Conservation (phyloP, 2,797 vertebrate genomes). For the Gallinago stenura region DNA sequence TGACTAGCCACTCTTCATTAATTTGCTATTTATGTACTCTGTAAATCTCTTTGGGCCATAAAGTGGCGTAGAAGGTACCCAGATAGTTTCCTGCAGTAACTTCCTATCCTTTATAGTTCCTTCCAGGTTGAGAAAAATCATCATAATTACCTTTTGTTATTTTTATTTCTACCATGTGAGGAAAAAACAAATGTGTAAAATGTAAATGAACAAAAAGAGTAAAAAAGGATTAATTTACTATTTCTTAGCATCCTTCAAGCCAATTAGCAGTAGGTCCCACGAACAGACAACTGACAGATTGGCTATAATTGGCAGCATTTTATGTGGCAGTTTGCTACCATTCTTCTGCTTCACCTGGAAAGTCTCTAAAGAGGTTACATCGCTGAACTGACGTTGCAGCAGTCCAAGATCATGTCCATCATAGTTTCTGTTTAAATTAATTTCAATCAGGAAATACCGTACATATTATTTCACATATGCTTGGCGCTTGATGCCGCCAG, state of each 20-base stretch:
- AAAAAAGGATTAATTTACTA: background rate
- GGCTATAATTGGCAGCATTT: conserved; percentile 9
- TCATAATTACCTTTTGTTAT: background rate
- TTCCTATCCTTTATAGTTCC: background rate
- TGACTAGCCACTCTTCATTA: background rate
- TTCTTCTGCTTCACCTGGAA: conserved; percentile 45
- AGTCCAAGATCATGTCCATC: background rate
- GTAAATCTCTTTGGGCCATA: background rate
- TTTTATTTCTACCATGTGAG: background rate
- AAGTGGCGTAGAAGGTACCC: background rate
- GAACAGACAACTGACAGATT: conserved; percentile 32
- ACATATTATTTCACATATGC: background rate
- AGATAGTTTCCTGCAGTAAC: background rate
- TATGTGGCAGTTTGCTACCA: conserved; percentile 8
- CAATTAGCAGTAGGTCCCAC: background rate
- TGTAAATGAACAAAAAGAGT: background rate
- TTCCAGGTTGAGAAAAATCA: conserved; percentile 4
- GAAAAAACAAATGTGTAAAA: background rate
- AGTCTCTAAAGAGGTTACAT: background rate
- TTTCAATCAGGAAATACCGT: background rate
- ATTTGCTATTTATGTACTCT: background rate
- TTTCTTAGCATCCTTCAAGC: conserved; percentile 22
- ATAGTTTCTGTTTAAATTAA: background rate
- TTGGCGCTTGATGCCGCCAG: background rate
- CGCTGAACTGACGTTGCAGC: accelerated